These are phyloP conservation scores for Pristis pectinata DNA, from an alignment of 2,797 vertebrate genomes.

Conservation along the genomic window DNA sequence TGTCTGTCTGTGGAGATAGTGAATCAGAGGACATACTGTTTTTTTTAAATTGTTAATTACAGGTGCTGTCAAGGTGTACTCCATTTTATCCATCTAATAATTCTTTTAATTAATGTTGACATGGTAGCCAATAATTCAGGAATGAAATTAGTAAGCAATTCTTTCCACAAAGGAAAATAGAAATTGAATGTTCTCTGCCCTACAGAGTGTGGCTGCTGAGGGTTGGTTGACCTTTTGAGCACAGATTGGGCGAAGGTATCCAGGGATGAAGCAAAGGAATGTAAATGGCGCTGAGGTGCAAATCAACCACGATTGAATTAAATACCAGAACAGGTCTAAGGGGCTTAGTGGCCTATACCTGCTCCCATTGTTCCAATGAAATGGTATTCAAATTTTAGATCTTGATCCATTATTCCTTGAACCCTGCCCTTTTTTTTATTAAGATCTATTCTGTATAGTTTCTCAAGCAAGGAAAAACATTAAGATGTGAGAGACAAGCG, in stretches of 20 bases:
- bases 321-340: neutral
- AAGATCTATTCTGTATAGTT: neutral
- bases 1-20: too few relatives aligned
- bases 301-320: neutral
- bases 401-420: neutral
- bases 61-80: neutral
- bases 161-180: neutral
- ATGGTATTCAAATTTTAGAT: neutral
- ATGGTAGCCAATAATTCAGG: neutral
- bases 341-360: neutral
- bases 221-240: neutral
- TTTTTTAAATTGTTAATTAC: neutral
- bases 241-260: neutral
- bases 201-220: neutral
- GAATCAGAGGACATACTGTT: neutral
- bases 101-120: neutral
- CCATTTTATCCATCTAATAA: neutral
- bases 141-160: neutral
- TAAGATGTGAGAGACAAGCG: neutral
- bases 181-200: neutral
- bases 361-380: neutral
- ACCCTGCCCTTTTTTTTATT: neutral
- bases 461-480: neutral
- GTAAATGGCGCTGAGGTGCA: neutral
- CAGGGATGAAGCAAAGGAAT: neutral